Evolutionary conservation across 2,797 vertebrate species (phyloP), one percentile per base, ranked within the genome.

Genomic region (Oryzias dopingdopingensis): DNA sequence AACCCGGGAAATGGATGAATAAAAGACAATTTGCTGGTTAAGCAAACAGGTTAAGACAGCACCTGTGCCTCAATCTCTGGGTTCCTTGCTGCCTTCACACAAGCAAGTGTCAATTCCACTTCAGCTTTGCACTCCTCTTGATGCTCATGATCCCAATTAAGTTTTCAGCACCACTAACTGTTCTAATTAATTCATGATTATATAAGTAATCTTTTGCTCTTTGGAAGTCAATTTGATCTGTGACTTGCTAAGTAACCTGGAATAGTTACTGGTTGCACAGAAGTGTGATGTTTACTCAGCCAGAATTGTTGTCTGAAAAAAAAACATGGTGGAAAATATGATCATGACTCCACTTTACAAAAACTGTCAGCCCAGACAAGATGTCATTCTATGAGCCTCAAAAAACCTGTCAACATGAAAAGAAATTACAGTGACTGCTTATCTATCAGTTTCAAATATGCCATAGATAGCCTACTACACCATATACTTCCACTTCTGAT

Each of bases 291-390:
- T 63, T 65, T 52, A 41, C 26, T 70, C n/a, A 15, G 32, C 24
- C 26, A 47, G 23, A 50, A 42, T 20, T 43, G 37, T 65, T 64
- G 50, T 17, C n/a, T 64, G 52, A 62, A 73, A 63, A 71, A 67
- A 48, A 65, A 69, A 80, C 52, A 58, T 44, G 18, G 52, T 53
- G 49, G 62, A 49, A 70, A 78, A 77, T 63, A 46, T 53, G 45
- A 71, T 65, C 66, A 68, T 59, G n/a, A 67, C 40, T 43, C 29
- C 41, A 41, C 22, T 60, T 58, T 41, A 56, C 12, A 61, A 32
- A 16, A 24, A 56, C 6, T 60, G 24, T 53, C 22, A 12, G 6
- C 18, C 23, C 54, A 63, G 49, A 59, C 23, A 23, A 22, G 12
- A 41, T 24, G 20, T n/a, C 52, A 32, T 17, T 59, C n/a, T 46